Base-by-base conservation (phyloP, 1,140 invertebrate genomes). In the Aphaenogaster ashmeadi region DNA sequence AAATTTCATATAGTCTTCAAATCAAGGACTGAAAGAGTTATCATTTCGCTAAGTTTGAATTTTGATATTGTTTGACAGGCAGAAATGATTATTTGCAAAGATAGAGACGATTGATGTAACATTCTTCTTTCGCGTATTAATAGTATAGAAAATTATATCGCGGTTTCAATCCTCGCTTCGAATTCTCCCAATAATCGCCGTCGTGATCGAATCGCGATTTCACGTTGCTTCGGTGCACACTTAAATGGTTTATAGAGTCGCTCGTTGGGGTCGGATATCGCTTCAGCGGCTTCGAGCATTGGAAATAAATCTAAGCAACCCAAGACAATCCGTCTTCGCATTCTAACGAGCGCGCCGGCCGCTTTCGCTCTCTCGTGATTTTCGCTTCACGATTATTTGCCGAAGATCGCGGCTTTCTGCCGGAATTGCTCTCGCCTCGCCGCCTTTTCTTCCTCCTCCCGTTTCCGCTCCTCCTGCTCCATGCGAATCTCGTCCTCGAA, bases 401-500 rank as follows among this genome's bases (percentile, higher is more conserved):
- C 93, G 83, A 98, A 98, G 91, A 98, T 95, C 33, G 98, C 97
- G 21, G 98, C 97, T 95, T 98, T 98, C 94, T 98, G 97, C 94
- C 97, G 97, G 93, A 99, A 99, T 91, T 97, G 97, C 91, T 97
- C 97, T 91, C 97, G 96, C 74, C 98, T 96, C 50, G 97, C 95
- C 13, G 97, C 97, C 92, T 97, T 97, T 90, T 98, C 97, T 92
- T 98, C 97, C 86, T 98, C 97, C 92, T 97, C 96, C 21, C 97
- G 96, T 86, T 97, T 97, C 91, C 97, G 96, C 90, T 98, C 98
- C 93, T 99, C 98, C 93, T 99, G 98, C 94, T 99, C 98, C 93
- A 97, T 96, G 72, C 97, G 96, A 64, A 99, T 98, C 95, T 99
- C 98, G 89, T 98, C 97, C 92, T 98, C 98, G 94, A 98, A 98